phyloP scores from a whole-genome alignment of 2,113 vertebrate genomes.

The Oryzias celebensis region DNA sequence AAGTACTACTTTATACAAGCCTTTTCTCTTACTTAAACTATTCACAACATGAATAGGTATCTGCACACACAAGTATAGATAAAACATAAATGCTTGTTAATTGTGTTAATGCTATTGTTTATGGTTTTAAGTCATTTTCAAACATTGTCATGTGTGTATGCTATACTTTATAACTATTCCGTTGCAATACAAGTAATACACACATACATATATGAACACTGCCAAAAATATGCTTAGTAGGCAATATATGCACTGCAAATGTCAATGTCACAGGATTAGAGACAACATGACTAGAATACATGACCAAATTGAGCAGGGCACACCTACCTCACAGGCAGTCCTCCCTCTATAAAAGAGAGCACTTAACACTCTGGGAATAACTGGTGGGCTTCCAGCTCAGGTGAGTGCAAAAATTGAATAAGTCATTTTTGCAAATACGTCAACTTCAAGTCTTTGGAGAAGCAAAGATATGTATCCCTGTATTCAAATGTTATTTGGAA shows the following conservation, averaged over 20 bases:
- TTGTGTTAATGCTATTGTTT: too few species aligned
- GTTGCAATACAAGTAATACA: neutral
- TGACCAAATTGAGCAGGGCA: constrained; percentile 63
- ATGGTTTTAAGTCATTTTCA: too few species aligned
- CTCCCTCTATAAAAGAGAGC: constrained; percentile 58
- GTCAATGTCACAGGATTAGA: constrained; percentile 59
- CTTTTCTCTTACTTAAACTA: too few species aligned
- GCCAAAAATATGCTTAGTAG: constrained; percentile 29
- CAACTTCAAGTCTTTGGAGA: too few species aligned
- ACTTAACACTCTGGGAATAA: constrained; percentile 24
- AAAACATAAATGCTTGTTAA: too few species aligned
- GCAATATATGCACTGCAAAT: constrained; percentile 46
- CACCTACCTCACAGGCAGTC: constrained; percentile 55
- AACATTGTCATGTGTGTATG: neutral
- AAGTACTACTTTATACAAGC: too few species aligned
- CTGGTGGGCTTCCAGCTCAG: constrained; percentile 52
- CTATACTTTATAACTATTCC: neutral
- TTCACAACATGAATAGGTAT: too few species aligned
- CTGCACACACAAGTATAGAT: too few species aligned
- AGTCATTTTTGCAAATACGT: too few species aligned
- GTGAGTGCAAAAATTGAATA: constrained; percentile 16
- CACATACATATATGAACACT: neutral
- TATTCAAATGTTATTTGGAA: neutral
- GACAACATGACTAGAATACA: constrained; percentile 63
- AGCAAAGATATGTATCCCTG: neutral